Base-by-base conservation (phyloP, 2,888 invertebrate genomes). In the Strigamia maritima region DNA sequence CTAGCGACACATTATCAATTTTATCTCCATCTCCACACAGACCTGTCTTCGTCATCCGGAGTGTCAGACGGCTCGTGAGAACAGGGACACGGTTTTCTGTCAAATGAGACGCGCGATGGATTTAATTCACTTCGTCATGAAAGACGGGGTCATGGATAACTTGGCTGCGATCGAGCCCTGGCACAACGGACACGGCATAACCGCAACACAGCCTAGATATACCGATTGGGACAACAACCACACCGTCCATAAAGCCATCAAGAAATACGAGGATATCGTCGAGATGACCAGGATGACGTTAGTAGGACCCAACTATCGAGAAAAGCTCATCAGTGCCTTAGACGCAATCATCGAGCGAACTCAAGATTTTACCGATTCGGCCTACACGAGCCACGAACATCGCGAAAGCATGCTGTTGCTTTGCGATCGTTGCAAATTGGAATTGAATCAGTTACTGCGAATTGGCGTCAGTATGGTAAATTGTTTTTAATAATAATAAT, bases 31-130 rank as follows among this genome's bases (percentile, higher is more conserved):
- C 12, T 60, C 10, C 24, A 60, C 24, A 8, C 60, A 94, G 93
- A 93, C 97, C 22, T 95, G 96, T 85, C 88, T 98, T 82, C 90
- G 97, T 84, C 98, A 98, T 88, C 96, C 97, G 24, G 96, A 97
- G 83, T 94, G 96, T 86, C 91, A 92, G 76, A 92, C 95, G 79
- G 95, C 98, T 0, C 90, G 94, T 82, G 96, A 97, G 87, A 98
- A 97, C 87, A 90, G 98, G 10, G 98, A 98, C 86, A 97, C 97
- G 0, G 97, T 99, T 75, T 98, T 98, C 88, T 95, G 95, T 86
- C 97, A 97, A 87, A 98, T 98, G 94, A 89, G 97, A 81, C 90
- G 96, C 81, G 97, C 98, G 28, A 94, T 98, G 92, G 97, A 98
- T 88, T 90, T 98, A 82, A 95, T 99, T 83, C 97, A 98, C 87